phyloP scores from a whole-genome alignment of 2,797 vertebrate species.

The Natrix natrix region DNA sequence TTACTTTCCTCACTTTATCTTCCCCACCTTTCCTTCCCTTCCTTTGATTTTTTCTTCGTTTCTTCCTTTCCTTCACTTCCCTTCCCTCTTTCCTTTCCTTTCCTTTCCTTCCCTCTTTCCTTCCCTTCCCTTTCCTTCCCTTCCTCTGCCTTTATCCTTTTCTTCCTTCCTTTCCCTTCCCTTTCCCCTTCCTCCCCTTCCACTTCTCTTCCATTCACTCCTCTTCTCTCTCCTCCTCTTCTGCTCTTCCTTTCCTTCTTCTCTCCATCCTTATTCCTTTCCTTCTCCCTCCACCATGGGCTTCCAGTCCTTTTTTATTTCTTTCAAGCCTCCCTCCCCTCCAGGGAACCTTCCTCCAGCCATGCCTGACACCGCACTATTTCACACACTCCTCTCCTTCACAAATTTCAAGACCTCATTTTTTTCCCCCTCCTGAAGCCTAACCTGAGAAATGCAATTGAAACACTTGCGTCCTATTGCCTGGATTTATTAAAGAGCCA shows the following conservation, averaged over 20 bases:
- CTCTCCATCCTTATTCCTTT: background rate
- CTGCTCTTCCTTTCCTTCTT: no score
- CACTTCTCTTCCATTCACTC: no score
- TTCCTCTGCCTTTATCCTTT: no score
- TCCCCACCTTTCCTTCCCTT: no score
- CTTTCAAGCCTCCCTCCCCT: background rate
- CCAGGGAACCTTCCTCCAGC: background rate
- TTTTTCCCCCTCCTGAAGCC: background rate
- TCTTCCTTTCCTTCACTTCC: background rate
- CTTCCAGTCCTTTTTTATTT: background rate
- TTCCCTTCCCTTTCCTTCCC: no score
- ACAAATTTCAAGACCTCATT: background rate
- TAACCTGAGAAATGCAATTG: background rate
- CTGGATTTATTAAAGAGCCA: background rate
- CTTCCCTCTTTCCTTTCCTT: rapidly evolving
- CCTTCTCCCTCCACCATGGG: background rate
- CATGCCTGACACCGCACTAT: background rate
- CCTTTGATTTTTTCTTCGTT: background rate
- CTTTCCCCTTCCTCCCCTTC: no score
- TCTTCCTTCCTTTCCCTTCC: no score
- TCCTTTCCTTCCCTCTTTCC: no score
- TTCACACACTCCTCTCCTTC: background rate
- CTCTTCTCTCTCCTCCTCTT: background rate
- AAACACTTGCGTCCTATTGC: background rate
- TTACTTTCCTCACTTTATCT: no score